phyloP scores from a whole-genome alignment of 2,797 vertebrate species.

The Clarias fuscus region DNA sequence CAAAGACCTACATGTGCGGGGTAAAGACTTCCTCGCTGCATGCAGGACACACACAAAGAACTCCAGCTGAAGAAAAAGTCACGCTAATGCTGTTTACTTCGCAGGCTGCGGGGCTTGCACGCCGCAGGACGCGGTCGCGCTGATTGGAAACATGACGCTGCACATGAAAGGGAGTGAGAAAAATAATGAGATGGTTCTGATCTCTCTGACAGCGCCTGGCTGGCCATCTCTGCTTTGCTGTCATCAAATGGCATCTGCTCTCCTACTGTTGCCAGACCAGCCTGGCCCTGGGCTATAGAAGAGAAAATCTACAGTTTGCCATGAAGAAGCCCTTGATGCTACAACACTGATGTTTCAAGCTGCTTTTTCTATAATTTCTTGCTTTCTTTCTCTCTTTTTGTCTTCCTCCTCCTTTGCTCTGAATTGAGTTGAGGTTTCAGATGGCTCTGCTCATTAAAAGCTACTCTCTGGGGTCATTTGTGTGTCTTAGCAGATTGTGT shows the following conservation, averaged over 20 bases:
- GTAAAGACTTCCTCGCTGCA: constrained; percentile 22
- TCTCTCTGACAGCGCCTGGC: constrained; percentile 51
- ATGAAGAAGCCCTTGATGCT: constrained; percentile 51
- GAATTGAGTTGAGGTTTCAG: constrained; percentile 35
- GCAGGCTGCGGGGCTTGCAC: constrained; percentile 28
- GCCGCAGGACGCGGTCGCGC: constrained; percentile 33
- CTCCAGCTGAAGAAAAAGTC: constrained; percentile 30
- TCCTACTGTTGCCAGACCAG: constrained; percentile 48
- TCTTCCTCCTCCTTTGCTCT: constrained; percentile 14
- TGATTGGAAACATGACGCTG: constrained; percentile 51
- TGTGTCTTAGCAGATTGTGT: constrained; percentile 25
- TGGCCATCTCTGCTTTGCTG: constrained; percentile 42
- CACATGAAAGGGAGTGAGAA: constrained; percentile 54
- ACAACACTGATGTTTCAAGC: constrained; percentile 50
- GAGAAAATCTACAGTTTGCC: constrained; percentile 51
- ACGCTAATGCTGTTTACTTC: constrained; percentile 47
- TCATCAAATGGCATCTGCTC: constrained; percentile 58
- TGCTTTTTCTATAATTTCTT: constrained; percentile 21
- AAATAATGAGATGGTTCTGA: constrained; percentile 58
- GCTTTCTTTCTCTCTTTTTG: constrained; percentile 12
- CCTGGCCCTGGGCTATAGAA: constrained; percentile 44
- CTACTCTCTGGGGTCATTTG: constrained; percentile 24
- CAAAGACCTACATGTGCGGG: constrained; percentile 13
- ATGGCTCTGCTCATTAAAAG: constrained; percentile 50
- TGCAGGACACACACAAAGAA: constrained; percentile 27